Evolutionary conservation across 2,888 invertebrate species (phyloP).

Genomic region (Agrilus biguttatus): DNA sequence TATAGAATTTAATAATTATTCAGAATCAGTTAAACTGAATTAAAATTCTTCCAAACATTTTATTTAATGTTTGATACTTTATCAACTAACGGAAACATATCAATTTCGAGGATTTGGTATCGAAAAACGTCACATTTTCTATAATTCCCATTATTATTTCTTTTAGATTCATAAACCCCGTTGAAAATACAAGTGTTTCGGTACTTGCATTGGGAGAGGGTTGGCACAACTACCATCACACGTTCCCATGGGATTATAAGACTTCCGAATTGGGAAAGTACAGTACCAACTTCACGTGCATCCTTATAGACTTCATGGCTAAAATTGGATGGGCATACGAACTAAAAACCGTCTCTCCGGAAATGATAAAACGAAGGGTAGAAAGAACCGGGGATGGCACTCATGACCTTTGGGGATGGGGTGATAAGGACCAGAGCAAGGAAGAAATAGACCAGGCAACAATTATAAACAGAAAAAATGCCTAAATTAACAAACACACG

Average conservation of each 20-base stretch:
- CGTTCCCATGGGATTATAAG: constrained; percentile 77
- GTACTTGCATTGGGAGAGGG: constrained; percentile 61
- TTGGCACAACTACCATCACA: constrained; percentile 81
- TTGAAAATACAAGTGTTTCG: constrained; percentile 55
- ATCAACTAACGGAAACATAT: no score
- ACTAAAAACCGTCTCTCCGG: constrained; percentile 60
- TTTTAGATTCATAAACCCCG: constrained; percentile 48
- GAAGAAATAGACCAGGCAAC: constrained; percentile 23
- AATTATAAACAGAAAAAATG: constrained; percentile 19
- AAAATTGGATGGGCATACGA: constrained; percentile 80
- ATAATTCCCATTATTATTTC: no score
- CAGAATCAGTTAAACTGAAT: no score
- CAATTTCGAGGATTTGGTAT: no score
- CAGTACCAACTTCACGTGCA: constrained; percentile 57
- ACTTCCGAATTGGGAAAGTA: constrained; percentile 65
- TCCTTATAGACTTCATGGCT: constrained; percentile 68
- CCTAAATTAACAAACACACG: not conserved
- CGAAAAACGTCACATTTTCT: no score
- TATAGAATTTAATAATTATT: no score
- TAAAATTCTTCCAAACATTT: no score
- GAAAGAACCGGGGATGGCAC: constrained; percentile 60
- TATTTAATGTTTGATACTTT: no score
- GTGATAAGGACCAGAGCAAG: constrained; percentile 47
- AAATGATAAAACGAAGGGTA: constrained; percentile 54
- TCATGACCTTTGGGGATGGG: constrained; percentile 70